Conservation (phyloP, 2,113 vertebrate genomes). For the Nerophis ophidion region DNA sequence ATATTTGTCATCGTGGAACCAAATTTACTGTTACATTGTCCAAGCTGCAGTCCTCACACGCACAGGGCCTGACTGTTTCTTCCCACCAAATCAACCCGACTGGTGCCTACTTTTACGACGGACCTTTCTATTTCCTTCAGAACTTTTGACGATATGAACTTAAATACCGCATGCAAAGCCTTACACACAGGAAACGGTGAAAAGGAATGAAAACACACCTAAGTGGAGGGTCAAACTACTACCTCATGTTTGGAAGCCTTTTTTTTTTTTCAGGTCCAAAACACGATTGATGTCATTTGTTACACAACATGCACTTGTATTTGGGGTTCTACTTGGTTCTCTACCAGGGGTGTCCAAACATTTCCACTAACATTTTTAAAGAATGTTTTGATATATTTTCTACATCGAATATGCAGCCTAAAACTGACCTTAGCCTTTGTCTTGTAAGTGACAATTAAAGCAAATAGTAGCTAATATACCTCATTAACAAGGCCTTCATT, state of each 20-base stretch:
- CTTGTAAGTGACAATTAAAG: too few species aligned
- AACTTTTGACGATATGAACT: neutral
- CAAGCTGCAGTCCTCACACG: neutral
- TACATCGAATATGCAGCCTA: too few species aligned
- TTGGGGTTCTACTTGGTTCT: too few species aligned
- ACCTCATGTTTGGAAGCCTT: slow-evolving; percentile 1
- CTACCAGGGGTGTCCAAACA: too few species aligned
- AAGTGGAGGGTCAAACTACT: slow-evolving; percentile 1
- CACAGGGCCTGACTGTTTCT: neutral
- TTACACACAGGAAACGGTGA: neutral
- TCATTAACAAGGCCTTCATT: too few species aligned
- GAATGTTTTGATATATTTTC: too few species aligned
- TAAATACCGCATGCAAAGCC: neutral
- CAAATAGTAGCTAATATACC: too few species aligned
- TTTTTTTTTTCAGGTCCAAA: neutral
- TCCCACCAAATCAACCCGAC: slow-evolving; percentile 2
- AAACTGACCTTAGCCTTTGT: too few species aligned
- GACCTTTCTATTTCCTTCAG: neutral
- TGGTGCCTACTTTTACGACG: neutral
- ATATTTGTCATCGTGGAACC: neutral
- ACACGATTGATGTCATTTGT: neutral
- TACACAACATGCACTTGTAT: neutral
- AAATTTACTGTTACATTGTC: neutral
- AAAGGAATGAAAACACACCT: neutral
- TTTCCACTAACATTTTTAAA: too few species aligned